Percentiles rank a stretch among this genome's conserved stretches.
Evolutionary conservation across 2,113 vertebrate genomes (phyloP).

Genomic region (Eudyptes chrysolophus): DNA sequence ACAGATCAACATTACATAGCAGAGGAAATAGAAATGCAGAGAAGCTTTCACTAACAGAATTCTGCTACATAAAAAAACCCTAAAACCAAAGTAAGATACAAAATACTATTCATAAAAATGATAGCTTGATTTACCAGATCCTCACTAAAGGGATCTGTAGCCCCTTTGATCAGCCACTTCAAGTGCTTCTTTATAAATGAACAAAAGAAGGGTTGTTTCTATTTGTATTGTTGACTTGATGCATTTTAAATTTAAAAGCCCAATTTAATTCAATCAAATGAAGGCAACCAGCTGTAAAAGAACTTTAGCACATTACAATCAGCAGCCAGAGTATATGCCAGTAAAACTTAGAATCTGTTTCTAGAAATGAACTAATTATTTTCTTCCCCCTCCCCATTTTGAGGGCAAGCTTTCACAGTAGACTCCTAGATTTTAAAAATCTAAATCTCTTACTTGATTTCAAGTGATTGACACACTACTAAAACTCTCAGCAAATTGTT

Average conservation of each 20-base stretch:
- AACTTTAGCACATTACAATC: background rate
- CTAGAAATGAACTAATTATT: background rate
- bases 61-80: background rate
- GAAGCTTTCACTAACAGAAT: background rate
- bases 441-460: background rate
- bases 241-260: background rate
- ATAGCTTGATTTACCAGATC: background rate
- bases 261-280: background rate
- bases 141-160: background rate
- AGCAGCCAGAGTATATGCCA: background rate
- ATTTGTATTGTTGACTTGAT: background rate
- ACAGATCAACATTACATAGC: background rate
- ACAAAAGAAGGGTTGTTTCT: background rate
- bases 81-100: background rate
- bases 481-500: background rate
- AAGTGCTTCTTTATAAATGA: constrained; percentile 18
- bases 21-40: background rate
- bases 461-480: background rate
- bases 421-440: background rate
- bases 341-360: background rate
- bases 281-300: background rate
- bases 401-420: background rate
- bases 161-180: background rate
- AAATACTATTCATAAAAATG: background rate
- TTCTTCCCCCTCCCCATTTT: background rate